Conservation (phyloP, 2,888 invertebrate genomes). For the Tenodera sinensis region DNA sequence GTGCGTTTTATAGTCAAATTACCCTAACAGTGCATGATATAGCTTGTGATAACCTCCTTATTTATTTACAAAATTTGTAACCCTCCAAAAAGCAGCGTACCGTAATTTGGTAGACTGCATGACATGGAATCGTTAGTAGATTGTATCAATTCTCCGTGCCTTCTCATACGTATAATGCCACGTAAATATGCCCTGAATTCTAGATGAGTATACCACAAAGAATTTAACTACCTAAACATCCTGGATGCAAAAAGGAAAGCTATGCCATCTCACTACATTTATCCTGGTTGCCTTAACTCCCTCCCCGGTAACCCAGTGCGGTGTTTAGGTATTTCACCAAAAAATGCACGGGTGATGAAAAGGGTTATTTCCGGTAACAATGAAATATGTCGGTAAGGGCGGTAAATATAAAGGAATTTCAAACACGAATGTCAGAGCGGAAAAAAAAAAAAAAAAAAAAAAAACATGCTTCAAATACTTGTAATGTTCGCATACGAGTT, state of each 20-base stretch:
- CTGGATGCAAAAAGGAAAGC: background rate
- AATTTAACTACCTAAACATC: background rate
- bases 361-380: background rate
- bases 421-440: background rate
- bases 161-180: too few relatives aligned
- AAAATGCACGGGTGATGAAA: background rate
- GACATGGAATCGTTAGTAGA: too few relatives aligned
- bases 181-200: too few relatives aligned
- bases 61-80: too few relatives aligned
- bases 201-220: background rate
- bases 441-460: too few relatives aligned
- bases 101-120: too few relatives aligned
- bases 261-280: background rate
- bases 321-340: background rate
- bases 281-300: background rate
- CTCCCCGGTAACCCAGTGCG: background rate
- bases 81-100: too few relatives aligned
- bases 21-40: too few relatives aligned
- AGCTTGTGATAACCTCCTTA: too few relatives aligned
- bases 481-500: background rate
- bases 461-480: background rate
- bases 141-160: too few relatives aligned
- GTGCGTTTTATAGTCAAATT: too few relatives aligned
- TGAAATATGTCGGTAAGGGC: background rate
- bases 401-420: background rate